A percentile compares a stretch with the other conserved stretches of the same genome.
Conservation (phyloP, 2,888 invertebrate species). For the Prosapia bicincta region DNA sequence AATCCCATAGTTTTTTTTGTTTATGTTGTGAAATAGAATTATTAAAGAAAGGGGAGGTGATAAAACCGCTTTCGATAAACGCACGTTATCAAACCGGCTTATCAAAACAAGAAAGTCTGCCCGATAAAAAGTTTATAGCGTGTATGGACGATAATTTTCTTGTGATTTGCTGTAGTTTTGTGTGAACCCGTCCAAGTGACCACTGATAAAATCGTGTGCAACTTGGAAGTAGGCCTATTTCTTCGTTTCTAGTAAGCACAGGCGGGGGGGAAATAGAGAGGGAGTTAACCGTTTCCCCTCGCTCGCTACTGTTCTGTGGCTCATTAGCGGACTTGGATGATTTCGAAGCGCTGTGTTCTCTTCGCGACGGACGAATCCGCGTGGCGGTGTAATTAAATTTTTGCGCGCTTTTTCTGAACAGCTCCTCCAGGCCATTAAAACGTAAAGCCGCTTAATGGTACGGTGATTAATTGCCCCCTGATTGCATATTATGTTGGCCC, state of each 20-base stretch:
- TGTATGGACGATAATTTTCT: background rate
- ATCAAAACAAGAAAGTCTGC: background rate
- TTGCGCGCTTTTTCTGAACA: too few species aligned
- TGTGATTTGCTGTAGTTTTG: background rate
- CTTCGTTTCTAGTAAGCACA: background rate
- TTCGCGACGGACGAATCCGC: too few species aligned
- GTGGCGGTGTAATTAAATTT: too few species aligned
- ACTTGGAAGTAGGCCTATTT: background rate
- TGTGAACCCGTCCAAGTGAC: background rate
- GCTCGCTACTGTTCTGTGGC: background rate
- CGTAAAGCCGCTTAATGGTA: too few species aligned
- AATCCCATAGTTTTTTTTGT: background rate
- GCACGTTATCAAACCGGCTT: background rate
- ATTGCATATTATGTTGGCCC: too few species aligned
- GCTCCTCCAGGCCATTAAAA: too few species aligned
- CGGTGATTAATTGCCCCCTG: too few species aligned
- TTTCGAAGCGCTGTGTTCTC: too few species aligned
- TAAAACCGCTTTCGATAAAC: background rate
- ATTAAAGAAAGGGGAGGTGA: background rate
- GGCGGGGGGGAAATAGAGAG: background rate
- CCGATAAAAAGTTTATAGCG: background rate
- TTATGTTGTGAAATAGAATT: background rate
- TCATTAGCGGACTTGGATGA: background rate
- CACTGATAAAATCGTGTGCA: background rate
- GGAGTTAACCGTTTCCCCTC: background rate